Conservation (phyloP, 1,140 invertebrate genomes). For the Pteromalus puparum region DNA sequence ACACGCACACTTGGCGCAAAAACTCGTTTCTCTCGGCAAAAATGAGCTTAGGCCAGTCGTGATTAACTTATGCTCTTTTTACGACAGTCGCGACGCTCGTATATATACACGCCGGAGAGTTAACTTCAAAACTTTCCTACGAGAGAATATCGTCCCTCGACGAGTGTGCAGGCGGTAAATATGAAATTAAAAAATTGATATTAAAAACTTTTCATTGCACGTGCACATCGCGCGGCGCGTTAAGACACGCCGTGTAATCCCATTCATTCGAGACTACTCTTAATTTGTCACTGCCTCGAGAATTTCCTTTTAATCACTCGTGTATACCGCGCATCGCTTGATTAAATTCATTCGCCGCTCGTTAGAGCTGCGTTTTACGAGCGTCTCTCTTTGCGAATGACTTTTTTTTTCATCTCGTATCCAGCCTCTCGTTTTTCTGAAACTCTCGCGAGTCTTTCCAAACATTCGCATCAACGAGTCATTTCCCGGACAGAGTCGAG, state of each 20-base stretch:
- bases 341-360: no score
- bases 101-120: background rate
- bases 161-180: no score
- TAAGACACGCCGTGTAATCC: background rate
- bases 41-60: background rate
- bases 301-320: background rate
- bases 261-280: background rate
- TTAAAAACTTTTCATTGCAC: background rate
- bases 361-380: no score
- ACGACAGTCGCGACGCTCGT: background rate
- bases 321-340: no score
- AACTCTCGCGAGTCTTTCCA: no score
- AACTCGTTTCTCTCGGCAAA: background rate
- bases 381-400: no score
- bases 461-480: background rate
- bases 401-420: background rate
- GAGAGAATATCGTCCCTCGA: background rate
- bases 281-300: background rate
- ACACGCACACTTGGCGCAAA: background rate
- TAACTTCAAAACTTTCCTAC: background rate
- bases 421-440: no score
- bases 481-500: background rate
- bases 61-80: conserved; percentile 3
- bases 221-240: background rate
- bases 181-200: background rate